Base-by-base conservation (phyloP, 30 jellyfish, hydroid and myxozoan species). In the Rhopilema esculentum region DNA sequence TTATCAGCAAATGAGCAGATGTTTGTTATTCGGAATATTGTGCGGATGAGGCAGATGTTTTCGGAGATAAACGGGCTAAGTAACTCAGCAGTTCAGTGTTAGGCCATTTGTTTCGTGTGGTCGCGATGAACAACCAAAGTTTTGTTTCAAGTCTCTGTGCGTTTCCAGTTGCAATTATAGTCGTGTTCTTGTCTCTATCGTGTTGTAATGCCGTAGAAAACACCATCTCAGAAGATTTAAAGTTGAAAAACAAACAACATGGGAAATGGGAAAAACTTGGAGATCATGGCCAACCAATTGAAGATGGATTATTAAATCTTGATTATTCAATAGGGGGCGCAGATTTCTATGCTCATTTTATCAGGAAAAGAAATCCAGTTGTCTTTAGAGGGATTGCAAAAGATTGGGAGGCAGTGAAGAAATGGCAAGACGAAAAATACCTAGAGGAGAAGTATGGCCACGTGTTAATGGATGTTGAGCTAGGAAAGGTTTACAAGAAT, bases 361-460 rank as follows among this genome's bases (percentile, higher is more conserved):
- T 87, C 49, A 88, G 97, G 27, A 85, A 87, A 51, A 89, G 99
- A 71, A 78, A 53, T 23, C 99, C 99, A 16, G 86, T 95, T 28
- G 79, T 91, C 0, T 88, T 95, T 75, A 88, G 97, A 70, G 99
- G 99, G 0, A 96, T 85, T 67, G 93, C 99, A 0, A 32, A 53
- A n/a, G 81, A 87, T 27, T 95, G 99, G 99, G 52, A 61, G 26
- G 97, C 99, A 7, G 85, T 89, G 22, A 86, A 90, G 74, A 72
- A 90, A 19, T 95, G 99, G 99, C 79, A 83, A 1, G 86, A 95
- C 63, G 99, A 95, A 52, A 66, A 70, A 21, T 95, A 95, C 79
- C 66, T 95, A 67, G 49, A 50, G 32, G 95, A 90, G 51, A 77
- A 85, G 27, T 95, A 84, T 81, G 93, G 94, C 6, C 92, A 86